These are phyloP conservation scores for Gallinago media DNA, from an alignment of 2,113 vertebrate genomes.

Conservation along the genomic window DNA sequence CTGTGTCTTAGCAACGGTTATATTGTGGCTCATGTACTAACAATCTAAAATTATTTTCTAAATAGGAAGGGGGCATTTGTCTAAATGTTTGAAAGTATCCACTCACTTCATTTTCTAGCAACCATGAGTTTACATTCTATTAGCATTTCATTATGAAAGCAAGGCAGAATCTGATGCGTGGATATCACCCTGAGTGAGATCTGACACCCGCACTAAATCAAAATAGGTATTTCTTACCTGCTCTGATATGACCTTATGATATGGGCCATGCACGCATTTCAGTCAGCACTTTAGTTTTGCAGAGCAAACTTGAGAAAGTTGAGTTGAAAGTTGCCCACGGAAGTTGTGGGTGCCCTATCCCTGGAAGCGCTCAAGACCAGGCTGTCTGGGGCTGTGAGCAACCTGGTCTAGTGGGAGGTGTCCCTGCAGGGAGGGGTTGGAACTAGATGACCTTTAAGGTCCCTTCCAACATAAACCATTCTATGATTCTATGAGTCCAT, in stretches of 20 bases:
- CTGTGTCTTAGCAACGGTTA: background rate
- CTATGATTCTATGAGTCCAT: background rate
- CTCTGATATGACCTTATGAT: background rate
- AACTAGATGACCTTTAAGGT: background rate
- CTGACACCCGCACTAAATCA: background rate
- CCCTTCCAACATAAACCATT: background rate
- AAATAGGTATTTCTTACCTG: background rate
- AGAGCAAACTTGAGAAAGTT: background rate
- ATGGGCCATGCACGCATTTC: accelerated
- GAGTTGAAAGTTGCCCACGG: background rate
- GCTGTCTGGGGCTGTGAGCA: background rate
- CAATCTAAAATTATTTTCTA: background rate
- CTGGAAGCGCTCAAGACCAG: background rate
- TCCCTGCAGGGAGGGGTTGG: background rate
- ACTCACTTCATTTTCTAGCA: background rate
- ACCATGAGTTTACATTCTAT: accelerated
- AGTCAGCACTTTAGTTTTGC: background rate
- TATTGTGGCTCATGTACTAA: background rate
- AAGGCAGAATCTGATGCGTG: background rate
- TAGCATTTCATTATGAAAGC: background rate
- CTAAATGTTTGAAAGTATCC: background rate
- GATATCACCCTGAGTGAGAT: background rate
- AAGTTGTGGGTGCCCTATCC: background rate
- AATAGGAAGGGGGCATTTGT: background rate
- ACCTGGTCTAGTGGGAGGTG: background rate